Percentiles rank a stretch among this genome's conserved stretches.
Conservation (phyloP, 2,888 invertebrate genomes). For the Ligdia adustata region DNA sequence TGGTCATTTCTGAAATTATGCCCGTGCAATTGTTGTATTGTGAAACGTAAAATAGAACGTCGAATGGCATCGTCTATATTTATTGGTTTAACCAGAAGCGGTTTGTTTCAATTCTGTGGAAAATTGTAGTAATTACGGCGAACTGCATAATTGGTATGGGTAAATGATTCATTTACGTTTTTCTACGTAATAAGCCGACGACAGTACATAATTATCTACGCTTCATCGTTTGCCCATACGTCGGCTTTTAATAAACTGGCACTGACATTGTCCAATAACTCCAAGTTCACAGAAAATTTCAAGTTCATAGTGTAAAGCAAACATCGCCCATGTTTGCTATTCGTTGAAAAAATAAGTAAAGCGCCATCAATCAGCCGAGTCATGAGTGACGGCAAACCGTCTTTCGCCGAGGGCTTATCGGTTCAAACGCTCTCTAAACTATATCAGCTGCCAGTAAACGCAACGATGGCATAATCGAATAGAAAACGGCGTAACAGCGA, state of each 20-base stretch:
- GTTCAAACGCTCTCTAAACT: background rate
- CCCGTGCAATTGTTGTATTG: slow-evolving; percentile 27
- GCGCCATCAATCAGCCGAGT: slow-evolving; percentile 8
- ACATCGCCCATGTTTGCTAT: background rate
- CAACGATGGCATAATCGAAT: too few relatives aligned
- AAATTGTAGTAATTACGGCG: slow-evolving; percentile 13
- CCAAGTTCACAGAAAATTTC: background rate
- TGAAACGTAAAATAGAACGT: slow-evolving; percentile 10
- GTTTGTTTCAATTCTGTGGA: slow-evolving; percentile 8
- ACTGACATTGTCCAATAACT: too few relatives aligned
- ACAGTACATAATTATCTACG: background rate
- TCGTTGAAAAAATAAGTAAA: slow-evolving; percentile 1
- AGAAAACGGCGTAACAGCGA: background rate
- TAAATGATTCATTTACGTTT: background rate
- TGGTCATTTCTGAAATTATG: slow-evolving; percentile 26
- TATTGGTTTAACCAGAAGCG: slow-evolving; percentile 1
- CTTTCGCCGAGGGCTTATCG: slow-evolving; percentile 5
- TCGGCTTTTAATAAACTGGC: background rate
- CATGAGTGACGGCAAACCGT: slow-evolving; percentile 8
- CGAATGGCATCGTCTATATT: slow-evolving; percentile 9
- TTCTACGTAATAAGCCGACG: background rate
- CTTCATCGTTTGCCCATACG: background rate
- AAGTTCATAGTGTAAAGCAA: slow-evolving; percentile 7
- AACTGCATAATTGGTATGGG: slow-evolving; percentile 2
- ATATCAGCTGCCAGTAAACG: too few relatives aligned